Conservation (phyloP, 2,113 vertebrate genomes). For the Sapajus apella region DNA sequence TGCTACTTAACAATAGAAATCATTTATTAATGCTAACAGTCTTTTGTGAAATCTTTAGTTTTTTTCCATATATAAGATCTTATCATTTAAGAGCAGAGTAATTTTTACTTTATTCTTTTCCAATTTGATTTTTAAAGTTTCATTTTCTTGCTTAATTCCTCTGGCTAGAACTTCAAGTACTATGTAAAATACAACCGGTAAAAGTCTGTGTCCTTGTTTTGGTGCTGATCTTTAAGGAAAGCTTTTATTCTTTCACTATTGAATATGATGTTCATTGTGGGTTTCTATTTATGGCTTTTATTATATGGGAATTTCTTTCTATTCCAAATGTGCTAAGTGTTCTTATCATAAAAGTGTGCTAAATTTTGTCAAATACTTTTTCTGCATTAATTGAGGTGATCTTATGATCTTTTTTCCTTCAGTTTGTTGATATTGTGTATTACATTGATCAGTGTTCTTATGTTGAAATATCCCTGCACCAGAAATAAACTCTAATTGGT, state of each 20-base stretch:
- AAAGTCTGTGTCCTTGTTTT: not conserved
- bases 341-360: not conserved
- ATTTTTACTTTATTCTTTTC: not conserved
- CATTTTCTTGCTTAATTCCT: not conserved
- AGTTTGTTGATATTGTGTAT: not conserved
- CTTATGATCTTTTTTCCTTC: not conserved
- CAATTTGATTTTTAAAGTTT: not conserved
- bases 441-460: not conserved
- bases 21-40: not conserved
- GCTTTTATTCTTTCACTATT: not conserved
- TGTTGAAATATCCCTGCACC: not conserved
- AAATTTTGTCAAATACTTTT: not conserved
- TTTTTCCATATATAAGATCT: not conserved
- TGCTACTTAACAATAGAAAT: not conserved
- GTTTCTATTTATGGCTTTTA: not conserved
- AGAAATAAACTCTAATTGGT: not conserved
- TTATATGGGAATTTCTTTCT: not conserved
- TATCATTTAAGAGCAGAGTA: too few species aligned
- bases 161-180: not conserved
- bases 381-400: not conserved
- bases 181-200: not conserved
- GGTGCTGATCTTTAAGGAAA: not conserved
- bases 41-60: not conserved
- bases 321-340: not conserved
- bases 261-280: not conserved